Evolutionary conservation across 2,113 vertebrate genomes (phyloP).

Genomic region (Anguilla rostrata): DNA sequence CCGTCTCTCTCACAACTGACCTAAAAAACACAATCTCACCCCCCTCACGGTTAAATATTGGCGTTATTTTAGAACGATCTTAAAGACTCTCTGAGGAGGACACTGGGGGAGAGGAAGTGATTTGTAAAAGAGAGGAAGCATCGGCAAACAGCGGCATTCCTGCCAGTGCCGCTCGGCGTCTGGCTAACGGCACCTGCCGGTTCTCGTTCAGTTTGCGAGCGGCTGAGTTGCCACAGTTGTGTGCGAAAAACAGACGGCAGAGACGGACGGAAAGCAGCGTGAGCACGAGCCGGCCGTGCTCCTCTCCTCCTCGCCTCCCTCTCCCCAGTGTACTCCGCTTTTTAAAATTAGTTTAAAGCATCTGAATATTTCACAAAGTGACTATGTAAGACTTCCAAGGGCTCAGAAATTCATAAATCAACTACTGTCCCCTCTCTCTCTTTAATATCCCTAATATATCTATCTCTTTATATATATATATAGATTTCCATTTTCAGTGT

Average conservation of each 20-base stretch:
- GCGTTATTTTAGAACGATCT: background rate
- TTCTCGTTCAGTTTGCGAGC: background rate
- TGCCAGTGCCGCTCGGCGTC: background rate
- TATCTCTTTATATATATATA: too few relatives aligned
- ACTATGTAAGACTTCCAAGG: background rate
- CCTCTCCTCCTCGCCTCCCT: background rate
- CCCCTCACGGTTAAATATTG: background rate
- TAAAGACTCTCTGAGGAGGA: background rate
- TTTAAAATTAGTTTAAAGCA: background rate
- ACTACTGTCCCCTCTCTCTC: too few relatives aligned
- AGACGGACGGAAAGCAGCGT: background rate
- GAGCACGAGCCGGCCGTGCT: background rate
- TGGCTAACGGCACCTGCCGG: background rate
- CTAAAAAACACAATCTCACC: constrained; percentile 53
- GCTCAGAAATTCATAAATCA: background rate
- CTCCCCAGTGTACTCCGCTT: background rate
- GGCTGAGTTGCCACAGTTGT: background rate
- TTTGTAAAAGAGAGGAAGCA: background rate
- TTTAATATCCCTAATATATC: too few relatives aligned
- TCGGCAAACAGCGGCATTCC: background rate
- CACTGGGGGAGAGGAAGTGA: background rate
- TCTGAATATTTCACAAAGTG: background rate
- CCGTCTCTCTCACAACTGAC: constrained; percentile 66
- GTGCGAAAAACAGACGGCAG: background rate
- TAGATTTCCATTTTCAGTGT: too few relatives aligned